phyloP scores from a whole-genome alignment of 1,140 invertebrate species.

The Drosophila obscura region DNA sequence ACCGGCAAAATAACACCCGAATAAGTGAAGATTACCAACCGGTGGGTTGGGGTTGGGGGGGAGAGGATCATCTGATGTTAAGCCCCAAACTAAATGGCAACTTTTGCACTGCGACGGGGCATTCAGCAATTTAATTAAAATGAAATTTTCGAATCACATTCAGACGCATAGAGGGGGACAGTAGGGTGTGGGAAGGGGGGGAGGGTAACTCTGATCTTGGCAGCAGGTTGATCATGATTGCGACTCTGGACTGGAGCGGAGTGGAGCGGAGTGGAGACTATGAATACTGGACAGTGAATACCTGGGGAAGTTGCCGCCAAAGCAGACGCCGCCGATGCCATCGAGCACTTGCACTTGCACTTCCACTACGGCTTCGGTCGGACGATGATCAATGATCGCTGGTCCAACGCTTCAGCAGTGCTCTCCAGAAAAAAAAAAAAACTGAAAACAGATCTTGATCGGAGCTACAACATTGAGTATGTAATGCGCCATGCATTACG shows the following conservation, averaged over 20 bases:
- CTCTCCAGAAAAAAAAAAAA: background rate
- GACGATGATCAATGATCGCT: constrained; percentile 79
- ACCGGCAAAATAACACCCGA: constrained; percentile 18
- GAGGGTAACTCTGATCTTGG: constrained; percentile 51
- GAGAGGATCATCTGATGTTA: background rate
- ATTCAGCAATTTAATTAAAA: constrained; percentile 82
- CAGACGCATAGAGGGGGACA: constrained; percentile 14
- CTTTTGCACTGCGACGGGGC: constrained; percentile 59
- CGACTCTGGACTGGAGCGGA: background rate
- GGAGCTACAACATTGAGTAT: constrained; percentile 18
- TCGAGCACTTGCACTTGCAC: constrained; percentile 26
- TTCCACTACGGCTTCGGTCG: constrained; percentile 35
- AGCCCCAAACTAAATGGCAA: constrained; percentile 49
- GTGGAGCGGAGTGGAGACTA: too few species aligned
- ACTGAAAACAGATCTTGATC: constrained; percentile 55
- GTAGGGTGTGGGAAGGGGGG: background rate
- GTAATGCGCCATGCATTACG: constrained; percentile 76
- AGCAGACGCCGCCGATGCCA: constrained; percentile 40
- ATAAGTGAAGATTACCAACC: constrained; percentile 14
- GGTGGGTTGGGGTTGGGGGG: background rate
- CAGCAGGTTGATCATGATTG: constrained; percentile 64
- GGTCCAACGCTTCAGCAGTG: constrained; percentile 22
- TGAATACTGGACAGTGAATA: background rate
- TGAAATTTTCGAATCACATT: constrained; percentile 78
- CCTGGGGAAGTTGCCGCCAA: constrained; percentile 52